Conservation (phyloP, 2,888 invertebrate genomes). For the Acrobasis consociella region DNA sequence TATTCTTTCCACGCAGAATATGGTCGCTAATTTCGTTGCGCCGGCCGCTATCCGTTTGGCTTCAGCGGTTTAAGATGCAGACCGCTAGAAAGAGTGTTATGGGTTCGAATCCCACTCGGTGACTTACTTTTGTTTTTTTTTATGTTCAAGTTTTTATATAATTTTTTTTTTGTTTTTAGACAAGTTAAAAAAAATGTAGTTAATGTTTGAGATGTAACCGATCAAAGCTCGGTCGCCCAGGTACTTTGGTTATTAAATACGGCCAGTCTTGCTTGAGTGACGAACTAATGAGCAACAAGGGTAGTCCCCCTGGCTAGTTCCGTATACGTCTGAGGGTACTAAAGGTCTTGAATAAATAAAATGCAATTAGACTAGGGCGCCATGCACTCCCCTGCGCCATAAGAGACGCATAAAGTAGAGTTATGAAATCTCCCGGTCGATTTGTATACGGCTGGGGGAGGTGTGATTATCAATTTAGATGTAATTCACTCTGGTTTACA, state of each 20-base stretch:
- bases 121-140: too few relatives aligned
- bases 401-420: conserved; percentile 50
- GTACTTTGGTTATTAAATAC: conserved; percentile 48
- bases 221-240: too few relatives aligned
- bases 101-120: too few relatives aligned
- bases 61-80: too few relatives aligned
- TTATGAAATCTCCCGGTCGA: conserved; percentile 49
- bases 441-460: conserved; percentile 40
- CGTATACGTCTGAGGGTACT: conserved; percentile 51
- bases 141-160: too few relatives aligned
- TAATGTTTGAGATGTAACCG: too few relatives aligned
- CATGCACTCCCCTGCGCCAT: conserved; percentile 45
- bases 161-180: too few relatives aligned
- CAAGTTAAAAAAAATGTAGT: too few relatives aligned
- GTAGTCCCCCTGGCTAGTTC: conserved; percentile 47
- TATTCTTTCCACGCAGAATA: too few relatives aligned
- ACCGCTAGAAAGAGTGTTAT: too few relatives aligned
- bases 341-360: conserved; percentile 76
- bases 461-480: conserved; percentile 54
- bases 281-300: conserved; percentile 60
- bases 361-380: conserved; percentile 69
- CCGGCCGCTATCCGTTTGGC: too few relatives aligned
- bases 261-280: conserved; percentile 44
- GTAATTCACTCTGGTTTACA: conserved; percentile 37
- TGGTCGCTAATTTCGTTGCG: too few relatives aligned